Base-by-base conservation (phyloP, 1,140 invertebrate species). In the Brachionus sp. region DNA sequence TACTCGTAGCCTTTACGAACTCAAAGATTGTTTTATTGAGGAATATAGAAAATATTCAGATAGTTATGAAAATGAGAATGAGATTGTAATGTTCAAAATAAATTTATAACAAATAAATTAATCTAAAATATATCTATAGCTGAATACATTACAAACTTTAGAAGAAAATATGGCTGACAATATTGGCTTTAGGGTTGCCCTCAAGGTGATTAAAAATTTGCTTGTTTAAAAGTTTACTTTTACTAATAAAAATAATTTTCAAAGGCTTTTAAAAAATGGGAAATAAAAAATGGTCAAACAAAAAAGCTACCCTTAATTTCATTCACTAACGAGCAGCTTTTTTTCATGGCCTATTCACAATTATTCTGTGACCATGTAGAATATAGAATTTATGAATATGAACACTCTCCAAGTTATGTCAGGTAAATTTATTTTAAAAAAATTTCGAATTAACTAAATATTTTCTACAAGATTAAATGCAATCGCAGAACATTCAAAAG, bases 121-220 rank as follows among this genome's bases (percentile, higher is more conserved):
- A 19, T 2, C 6, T 57, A 9, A 1, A 50, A 50, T 50, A n/a
- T 4, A n/a, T 57, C 29, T 29, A 29, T n/a, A 68, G 64, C 29
- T 68, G 35, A 68, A 68, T 35, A 37, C 29, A 37, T 35, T 68
- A 13, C 64, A 68, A 10, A 68, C 64, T n/a, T 68, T 68, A 23
- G 64, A 68, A 35, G 64, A 68, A 68, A 68, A 68, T 68, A 35
- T 68, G 35, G 25, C 64, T 68, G 64, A 68, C 35, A 68, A 68
- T n/a, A 68, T 68, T 33, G 64, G 64, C 35, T 68, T 68, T 68
- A 33, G 35, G 12, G 64, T 37, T 35, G 35, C 64, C 16, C 16
- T 68, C 13, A 68, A 37, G 3, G 64, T 68, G 6, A 68, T 0
- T 10, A 23, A 68, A 57, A 19, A 19, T 57, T 25, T 57, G 6